Conservation (phyloP, 2,113 vertebrate species). For the Xyliphius kryptos region DNA sequence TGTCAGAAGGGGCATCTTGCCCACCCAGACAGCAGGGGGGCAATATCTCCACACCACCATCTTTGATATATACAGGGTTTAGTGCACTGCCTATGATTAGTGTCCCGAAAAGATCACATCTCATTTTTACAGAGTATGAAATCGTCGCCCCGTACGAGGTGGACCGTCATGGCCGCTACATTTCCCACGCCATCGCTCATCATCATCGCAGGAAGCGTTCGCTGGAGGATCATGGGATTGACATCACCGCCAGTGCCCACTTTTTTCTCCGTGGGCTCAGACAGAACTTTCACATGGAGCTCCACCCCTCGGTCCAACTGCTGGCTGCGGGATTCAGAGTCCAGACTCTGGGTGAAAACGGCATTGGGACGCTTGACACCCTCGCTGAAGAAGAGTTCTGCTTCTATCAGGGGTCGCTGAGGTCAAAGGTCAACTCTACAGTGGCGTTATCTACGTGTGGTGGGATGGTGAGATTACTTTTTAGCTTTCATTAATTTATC, state of each 20-base stretch:
- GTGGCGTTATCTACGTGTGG: slow-evolving; percentile 82
- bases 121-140: slow-evolving; percentile 67
- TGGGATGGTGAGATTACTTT: slow-evolving; percentile 89
- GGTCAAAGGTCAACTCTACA: slow-evolving; percentile 69
- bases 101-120: no score
- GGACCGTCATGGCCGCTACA: slow-evolving; percentile 62
- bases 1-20: no score
- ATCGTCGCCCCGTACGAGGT: slow-evolving; percentile 81
- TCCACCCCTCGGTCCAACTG: slow-evolving; percentile 59
- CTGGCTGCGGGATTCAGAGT: slow-evolving; percentile 74
- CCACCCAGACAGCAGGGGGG: no score
- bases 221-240: slow-evolving; percentile 17
- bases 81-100: no score
- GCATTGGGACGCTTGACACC: slow-evolving; percentile 62
- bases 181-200: slow-evolving; percentile 71
- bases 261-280: slow-evolving; percentile 69
- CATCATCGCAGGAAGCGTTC: slow-evolving; percentile 62
- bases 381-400: slow-evolving; percentile 70
- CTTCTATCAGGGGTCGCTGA: slow-evolving; percentile 79
- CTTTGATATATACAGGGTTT: not conserved
- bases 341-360: slow-evolving; percentile 70
- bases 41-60: not conserved
- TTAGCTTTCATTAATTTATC: no score
- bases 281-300: slow-evolving; percentile 76
- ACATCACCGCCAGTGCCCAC: slow-evolving; percentile 53